Percentiles rank a stretch among this genome's conserved stretches.
phyloP scores from a whole-genome alignment of 2,888 invertebrate genomes.

The Dasypogon diadema region DNA sequence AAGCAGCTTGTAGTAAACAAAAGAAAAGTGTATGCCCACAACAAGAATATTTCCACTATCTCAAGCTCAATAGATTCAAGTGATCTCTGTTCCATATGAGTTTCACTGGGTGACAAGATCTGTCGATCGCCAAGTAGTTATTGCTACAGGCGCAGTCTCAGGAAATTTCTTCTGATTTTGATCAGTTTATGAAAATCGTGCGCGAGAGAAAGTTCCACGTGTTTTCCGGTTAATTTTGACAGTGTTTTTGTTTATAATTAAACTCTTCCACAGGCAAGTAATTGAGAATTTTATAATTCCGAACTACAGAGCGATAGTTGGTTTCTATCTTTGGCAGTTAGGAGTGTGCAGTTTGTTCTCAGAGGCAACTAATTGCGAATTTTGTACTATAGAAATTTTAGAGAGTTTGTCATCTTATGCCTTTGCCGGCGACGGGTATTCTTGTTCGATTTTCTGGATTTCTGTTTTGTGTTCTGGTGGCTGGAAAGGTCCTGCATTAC shows the following conservation, averaged over 20 bases:
- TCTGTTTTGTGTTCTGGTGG: slow-evolving; percentile 22
- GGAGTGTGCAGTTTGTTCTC: too few species aligned
- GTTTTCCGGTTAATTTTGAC: neutral
- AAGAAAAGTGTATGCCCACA: too few species aligned
- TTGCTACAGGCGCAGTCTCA: neutral
- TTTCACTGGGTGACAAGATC: too few species aligned
- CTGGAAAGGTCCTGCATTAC: slow-evolving; percentile 9
- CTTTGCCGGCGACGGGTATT: neutral
- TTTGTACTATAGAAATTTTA: too few species aligned
- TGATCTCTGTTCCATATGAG: too few species aligned
- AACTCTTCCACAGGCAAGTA: neutral
- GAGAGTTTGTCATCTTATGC: neutral
- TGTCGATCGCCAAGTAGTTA: too few species aligned
- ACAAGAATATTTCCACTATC: too few species aligned
- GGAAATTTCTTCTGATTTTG: neutral
- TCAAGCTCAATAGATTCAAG: too few species aligned
- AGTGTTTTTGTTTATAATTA: neutral
- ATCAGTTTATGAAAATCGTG: neutral
- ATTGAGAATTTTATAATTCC: too few species aligned
- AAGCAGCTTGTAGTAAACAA: too few species aligned
- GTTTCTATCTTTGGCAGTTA: too few species aligned
- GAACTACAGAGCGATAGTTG: too few species aligned
- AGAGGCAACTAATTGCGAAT: neutral
- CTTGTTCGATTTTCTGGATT: neutral
- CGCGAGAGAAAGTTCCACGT: neutral